Percentiles rank a stretch among this genome's conserved stretches.
Conservation (phyloP, 2,888 invertebrate genomes). For the Oscheius sp. region DNA sequence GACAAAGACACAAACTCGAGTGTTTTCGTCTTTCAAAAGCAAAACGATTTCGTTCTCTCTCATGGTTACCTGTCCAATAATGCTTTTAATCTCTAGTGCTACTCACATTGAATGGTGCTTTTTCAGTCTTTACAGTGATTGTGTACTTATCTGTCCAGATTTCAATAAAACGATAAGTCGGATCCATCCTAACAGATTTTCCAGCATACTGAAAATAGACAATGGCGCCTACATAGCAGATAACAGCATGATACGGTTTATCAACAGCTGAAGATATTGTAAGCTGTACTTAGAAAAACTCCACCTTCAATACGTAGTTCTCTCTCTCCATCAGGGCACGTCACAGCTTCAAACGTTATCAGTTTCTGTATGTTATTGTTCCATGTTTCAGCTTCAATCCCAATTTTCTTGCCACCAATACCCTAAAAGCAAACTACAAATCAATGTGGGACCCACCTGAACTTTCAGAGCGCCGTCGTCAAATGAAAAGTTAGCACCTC, state of each 20-base stretch:
- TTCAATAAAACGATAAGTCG: slow-evolving; percentile 37
- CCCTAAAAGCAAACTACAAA: slow-evolving; percentile 15
- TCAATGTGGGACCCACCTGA: slow-evolving; percentile 34
- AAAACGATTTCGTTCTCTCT: slow-evolving; percentile 33
- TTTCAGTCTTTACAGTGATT: slow-evolving; percentile 36
- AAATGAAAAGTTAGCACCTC: slow-evolving; percentile 46
- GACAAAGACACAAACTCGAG: slow-evolving; percentile 38
- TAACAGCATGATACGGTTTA: slow-evolving; percentile 39
- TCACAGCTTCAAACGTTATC: slow-evolving; percentile 32
- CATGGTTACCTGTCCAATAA: slow-evolving; percentile 38
- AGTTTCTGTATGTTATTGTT: slow-evolving; percentile 38
- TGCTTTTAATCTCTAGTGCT: too few species aligned
- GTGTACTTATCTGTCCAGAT: slow-evolving; percentile 43
- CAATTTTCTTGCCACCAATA: slow-evolving; percentile 31
- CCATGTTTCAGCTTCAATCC: slow-evolving; percentile 46
- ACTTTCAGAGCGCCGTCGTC: slow-evolving; percentile 42
- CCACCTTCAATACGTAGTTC: slow-evolving; percentile 40
- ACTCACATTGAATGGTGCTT: slow-evolving; percentile 37
- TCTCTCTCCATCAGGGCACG: slow-evolving; percentile 30
- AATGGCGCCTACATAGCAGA: slow-evolving; percentile 43
- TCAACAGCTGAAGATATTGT: slow-evolving; percentile 37
- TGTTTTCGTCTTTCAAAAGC: slow-evolving; percentile 37
- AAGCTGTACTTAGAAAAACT: too few species aligned
- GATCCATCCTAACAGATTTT: slow-evolving; percentile 43
- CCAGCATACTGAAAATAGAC: slow-evolving; percentile 45